These are phyloP conservation scores for Smutsia temminckii DNA, from an alignment of 2,797 vertebrate species.

Conservation along the genomic window DNA sequence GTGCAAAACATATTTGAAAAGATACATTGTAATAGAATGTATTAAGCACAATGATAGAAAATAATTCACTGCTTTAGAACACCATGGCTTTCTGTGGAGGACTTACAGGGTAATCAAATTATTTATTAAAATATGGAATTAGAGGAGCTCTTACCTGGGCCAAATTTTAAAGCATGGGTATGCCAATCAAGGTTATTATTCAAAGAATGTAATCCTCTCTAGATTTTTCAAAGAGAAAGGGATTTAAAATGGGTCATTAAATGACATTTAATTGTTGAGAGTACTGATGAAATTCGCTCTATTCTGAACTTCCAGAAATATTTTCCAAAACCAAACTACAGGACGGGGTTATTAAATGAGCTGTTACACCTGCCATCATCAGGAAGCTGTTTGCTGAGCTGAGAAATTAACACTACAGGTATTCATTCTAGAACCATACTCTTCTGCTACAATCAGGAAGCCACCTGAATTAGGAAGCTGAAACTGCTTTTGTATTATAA, in stretches of 20 bases:
- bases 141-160: neutral
- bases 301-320: neutral
- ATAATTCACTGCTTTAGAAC: neutral
- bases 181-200: neutral
- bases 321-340: neutral
- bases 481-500: neutral
- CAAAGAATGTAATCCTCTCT: neutral
- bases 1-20: neutral
- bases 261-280: neutral
- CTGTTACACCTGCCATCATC: neutral
- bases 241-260: neutral
- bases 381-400: neutral
- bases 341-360: neutral
- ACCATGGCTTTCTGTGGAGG: neutral
- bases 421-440: neutral
- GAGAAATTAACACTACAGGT: neutral
- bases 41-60: neutral
- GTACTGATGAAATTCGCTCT: neutral
- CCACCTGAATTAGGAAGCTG: neutral
- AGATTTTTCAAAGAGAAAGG: neutral
- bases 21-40: neutral
- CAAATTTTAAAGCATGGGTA: neutral
- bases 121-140: constrained; percentile 29
- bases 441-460: neutral
- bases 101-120: neutral